These are phyloP conservation scores for Scaeva pyrastri DNA, from an alignment of 2,888 invertebrate genomes.

Conservation along the genomic window DNA sequence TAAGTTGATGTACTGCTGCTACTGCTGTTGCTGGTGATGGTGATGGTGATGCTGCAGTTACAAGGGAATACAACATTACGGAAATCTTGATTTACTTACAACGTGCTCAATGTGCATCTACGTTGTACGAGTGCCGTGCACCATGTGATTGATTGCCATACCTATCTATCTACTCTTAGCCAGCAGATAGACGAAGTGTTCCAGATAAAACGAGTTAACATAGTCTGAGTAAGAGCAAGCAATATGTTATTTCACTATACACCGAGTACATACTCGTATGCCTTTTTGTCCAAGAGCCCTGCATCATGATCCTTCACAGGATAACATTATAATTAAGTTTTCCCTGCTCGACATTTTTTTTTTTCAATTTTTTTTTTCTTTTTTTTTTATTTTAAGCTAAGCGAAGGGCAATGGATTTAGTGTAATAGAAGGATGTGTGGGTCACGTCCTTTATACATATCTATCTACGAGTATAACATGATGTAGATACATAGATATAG, in stretches of 20 bases:
- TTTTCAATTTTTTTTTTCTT: conserved; percentile 46
- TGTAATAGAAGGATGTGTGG: conserved; percentile 32
- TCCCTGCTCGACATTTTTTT: conserved; percentile 36
- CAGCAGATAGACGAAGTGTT: conserved; percentile 39
- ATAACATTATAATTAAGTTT: conserved; percentile 54
- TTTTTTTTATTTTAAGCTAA: conserved; percentile 37
- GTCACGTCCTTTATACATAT: conserved; percentile 44
- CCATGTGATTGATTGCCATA: conserved; percentile 58
- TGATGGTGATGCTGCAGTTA: conserved; percentile 2
- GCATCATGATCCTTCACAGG: conserved; percentile 32
- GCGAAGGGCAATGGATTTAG: not conserved
- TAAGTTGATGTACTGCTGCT: not conserved
- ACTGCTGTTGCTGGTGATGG: not conserved
- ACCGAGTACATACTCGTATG: too few relatives aligned
- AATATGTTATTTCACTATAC: conserved; percentile 46
- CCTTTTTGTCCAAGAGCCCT: not conserved
- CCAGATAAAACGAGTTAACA: conserved; percentile 27
- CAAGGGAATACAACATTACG: conserved; percentile 41
- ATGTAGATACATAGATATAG: too few relatives aligned
- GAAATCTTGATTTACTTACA: conserved; percentile 41
- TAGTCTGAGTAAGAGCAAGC: conserved; percentile 54
- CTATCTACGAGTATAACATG: too few relatives aligned
- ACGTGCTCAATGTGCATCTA: not conserved
- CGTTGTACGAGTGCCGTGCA: not conserved
- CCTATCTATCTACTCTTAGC: conserved; percentile 14